Evolutionary conservation across 2,113 vertebrate species (phyloP).

Genomic region (Syngnathus typhle): DNA sequence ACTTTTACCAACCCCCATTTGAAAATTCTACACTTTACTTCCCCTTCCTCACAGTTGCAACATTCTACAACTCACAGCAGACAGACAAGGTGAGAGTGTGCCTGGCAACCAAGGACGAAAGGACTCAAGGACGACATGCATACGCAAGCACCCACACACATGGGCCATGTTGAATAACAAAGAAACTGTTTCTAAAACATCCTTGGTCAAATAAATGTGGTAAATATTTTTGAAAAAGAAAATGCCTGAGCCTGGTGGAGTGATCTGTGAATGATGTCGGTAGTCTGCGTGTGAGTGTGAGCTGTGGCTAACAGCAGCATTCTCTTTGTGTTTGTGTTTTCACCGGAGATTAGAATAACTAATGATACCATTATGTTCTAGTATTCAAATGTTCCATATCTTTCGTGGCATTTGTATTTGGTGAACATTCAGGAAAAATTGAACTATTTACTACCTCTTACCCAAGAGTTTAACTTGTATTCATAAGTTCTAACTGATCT

Average conservation of each 20-base stretch:
- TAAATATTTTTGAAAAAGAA: not conserved
- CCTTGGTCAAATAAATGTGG: not conserved
- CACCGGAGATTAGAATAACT: too few species aligned
- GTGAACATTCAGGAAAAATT: not conserved
- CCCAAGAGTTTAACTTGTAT: not conserved
- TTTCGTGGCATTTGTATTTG: too few species aligned
- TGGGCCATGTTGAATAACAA: conserved; percentile 15
- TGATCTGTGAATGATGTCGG: too few species aligned
- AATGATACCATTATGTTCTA: too few species aligned
- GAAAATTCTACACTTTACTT: conserved; percentile 4
- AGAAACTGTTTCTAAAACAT: conserved; percentile 20
- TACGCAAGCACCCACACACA: conserved; percentile 7
- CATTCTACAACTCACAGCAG: conserved; percentile 22
- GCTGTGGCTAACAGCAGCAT: not conserved
- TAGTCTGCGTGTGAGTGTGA: too few species aligned
- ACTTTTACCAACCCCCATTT: conserved; percentile 8
- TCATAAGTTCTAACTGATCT: not conserved
- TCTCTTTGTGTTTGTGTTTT: not conserved
- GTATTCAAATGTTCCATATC: too few species aligned
- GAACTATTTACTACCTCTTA: not conserved
- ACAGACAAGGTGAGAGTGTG: conserved; percentile 45
- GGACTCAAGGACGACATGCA: conserved; percentile 30
- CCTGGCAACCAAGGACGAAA: conserved; percentile 40
- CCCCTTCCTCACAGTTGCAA: not conserved
- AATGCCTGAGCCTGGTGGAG: not conserved